Base-by-base conservation (phyloP, 1,140 invertebrate genomes). In the Procambarus virginalis region DNA sequence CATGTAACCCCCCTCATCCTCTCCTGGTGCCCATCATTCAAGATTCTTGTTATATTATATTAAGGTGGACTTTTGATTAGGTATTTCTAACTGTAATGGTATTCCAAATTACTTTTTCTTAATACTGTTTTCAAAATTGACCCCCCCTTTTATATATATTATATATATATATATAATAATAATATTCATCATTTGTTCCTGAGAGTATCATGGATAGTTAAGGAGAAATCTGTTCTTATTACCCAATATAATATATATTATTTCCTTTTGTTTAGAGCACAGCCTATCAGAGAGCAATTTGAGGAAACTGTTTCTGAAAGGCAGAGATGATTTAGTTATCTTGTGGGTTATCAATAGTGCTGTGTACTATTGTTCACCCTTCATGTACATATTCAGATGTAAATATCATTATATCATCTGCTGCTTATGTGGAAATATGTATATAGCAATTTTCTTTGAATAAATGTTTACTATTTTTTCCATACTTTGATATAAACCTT, bases 331-430 rank as follows among this genome's bases (percentile, higher is more conserved):
- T 0, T 8, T 73, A 5, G 68, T 73, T 22, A 34, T 73, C 2
- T 14, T 51, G 9, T 80, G 49, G 49, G 49, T 58, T 80, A 22
- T 80, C 51, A 34, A 80, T 34, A 55, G 55, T 55, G 78, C 55
- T 55, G 55, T 80, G 78, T 80, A 80, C 22, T 80, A 55, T 80
- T 80, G 49, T 80, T 80, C 78, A 80, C 78, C 78, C 49, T 51
- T 73, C 49, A 80, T 80, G 78, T 80, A 80, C 78, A 80, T 51
- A 55, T 80, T 80, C 78, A 80, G 78, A 80, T 80, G 78, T 80
- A 80, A 80, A 80, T 80, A 80, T 80, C 78, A 80, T 80, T 80
- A 80, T 80, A 80, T 80, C 78, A 80, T 80, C 78, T 80, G 77
- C 77, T 51, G 78, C 78, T 58, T 80, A 58, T 80, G 78, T 80